Evolutionary conservation across 2,888 invertebrate species (phyloP).

Genomic region (Tiphia femorata): DNA sequence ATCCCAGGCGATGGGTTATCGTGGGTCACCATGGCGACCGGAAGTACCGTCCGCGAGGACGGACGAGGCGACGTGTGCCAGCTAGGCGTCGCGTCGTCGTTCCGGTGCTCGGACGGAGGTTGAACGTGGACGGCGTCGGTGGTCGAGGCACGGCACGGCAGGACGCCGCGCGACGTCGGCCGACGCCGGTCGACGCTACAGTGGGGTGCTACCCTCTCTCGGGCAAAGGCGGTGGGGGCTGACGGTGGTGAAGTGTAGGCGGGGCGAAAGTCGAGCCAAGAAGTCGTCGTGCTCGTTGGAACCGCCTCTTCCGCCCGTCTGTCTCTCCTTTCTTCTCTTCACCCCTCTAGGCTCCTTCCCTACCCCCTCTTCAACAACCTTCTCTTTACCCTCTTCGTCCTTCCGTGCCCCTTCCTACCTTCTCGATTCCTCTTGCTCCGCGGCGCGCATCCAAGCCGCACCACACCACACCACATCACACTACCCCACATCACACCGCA

Average conservation of each 20-base stretch:
- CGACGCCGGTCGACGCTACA: constrained; percentile 39
- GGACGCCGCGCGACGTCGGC: constrained; percentile 3
- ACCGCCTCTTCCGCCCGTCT: constrained; percentile 53
- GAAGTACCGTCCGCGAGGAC: too few relatives aligned
- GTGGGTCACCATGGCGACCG: constrained; percentile 65
- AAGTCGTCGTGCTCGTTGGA: constrained; percentile 50
- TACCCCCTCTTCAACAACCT: not conserved
- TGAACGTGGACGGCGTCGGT: not conserved
- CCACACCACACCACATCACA: constrained; percentile 8
- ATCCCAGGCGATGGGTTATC: constrained; percentile 56
- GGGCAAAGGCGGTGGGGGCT: constrained; percentile 28
- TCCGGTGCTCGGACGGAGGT: not conserved
- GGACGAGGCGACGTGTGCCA: constrained; percentile 43
- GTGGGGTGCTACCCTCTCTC: constrained; percentile 34
- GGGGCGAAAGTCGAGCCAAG: constrained; percentile 53
- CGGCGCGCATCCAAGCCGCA: constrained; percentile 16
- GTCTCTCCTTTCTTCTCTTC: constrained; percentile 26
- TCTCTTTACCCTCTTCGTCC: constrained; percentile 9
- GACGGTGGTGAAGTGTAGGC: constrained; percentile 50
- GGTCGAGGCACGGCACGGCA: not conserved
- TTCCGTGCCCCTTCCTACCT: not conserved
- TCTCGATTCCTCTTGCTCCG: not conserved
- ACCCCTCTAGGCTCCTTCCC: constrained; percentile 1
- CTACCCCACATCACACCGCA: too few relatives aligned
- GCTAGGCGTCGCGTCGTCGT: constrained; percentile 12